phyloP scores from a whole-genome alignment of 2,888 invertebrate species.

The Erynnis tages region DNA sequence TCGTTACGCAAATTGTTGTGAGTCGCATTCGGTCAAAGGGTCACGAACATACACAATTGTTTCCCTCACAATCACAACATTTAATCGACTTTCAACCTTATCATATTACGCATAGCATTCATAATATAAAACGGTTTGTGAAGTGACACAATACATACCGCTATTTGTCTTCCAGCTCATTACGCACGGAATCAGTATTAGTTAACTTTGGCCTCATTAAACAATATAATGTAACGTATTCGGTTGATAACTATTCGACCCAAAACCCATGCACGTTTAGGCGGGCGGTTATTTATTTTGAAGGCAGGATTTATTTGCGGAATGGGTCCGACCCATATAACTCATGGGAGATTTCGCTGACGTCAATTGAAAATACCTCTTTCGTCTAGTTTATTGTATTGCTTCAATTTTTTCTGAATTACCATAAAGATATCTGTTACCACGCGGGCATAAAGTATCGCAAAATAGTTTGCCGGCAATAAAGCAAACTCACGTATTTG shows the following conservation, averaged over 20 bases:
- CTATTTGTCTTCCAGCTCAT: conserved; percentile 31
- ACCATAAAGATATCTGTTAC: not conserved
- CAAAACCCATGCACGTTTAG: conserved; percentile 32
- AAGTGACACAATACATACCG: conserved; percentile 7
- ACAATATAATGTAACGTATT: conserved; percentile 38
- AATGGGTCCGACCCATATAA: conserved; percentile 73
- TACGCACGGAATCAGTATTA: conserved; percentile 29
- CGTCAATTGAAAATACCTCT: conserved; percentile 54
- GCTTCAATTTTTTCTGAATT: conserved; percentile 43
- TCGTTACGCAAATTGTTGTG: conserved; percentile 19
- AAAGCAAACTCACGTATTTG: too few relatives aligned
- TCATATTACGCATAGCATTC: not conserved
- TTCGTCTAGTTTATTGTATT: conserved; percentile 18
- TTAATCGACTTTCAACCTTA: conserved; percentile 7
- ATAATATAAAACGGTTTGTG: not conserved
- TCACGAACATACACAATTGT: conserved; percentile 7
- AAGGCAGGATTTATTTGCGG: conserved; percentile 72
- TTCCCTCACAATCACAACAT: not conserved
- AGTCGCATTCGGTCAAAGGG: conserved; percentile 15
- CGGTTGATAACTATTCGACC: conserved; percentile 32
- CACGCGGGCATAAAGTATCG: not conserved
- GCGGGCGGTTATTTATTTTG: conserved; percentile 67
- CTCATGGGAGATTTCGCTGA: conserved; percentile 73
- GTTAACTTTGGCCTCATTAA: conserved; percentile 31
- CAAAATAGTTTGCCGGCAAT: too few relatives aligned